Evolutionary conservation across 2,113 vertebrate species (phyloP), one percentile per base, ranked within the genome.

Genomic region (Dolichallabes microphthalmus): DNA sequence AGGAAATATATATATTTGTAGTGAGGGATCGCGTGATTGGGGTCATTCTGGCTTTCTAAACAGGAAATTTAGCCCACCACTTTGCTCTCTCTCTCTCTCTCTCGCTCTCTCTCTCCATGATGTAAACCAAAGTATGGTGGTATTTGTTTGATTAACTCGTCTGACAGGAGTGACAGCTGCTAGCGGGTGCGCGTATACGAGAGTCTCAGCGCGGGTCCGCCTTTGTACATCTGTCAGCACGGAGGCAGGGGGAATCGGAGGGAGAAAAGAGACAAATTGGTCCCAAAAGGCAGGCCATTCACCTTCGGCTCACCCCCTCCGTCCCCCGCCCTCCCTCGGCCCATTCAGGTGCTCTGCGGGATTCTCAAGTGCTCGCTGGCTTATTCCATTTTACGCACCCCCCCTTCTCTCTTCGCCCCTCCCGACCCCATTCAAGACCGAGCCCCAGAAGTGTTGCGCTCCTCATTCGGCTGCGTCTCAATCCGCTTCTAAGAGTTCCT

Each of bases 101-200:
- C 53, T 75, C 86, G 85, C 83, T 76, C 74, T 85, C 87, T 81
- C 88, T 77, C 79, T 74, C 87, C 20, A 60, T 88, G 96, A 86
- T 86, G 84, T 86, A 96, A 97, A 93, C 91, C 95, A 95, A 95
- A 96, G 96, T 98, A 97, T 96, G 97, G 96, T 99, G 98, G 97
- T 97, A 99, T 99, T 98, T 98, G 98, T 97, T 97, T 99, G 98
- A 99, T 99, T 98, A 99, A 99, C 97, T 99, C 97, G 97, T 96
- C 96, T 93, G 96, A 98, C 97, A 98, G 98, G 98, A 98, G 97
- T 98, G 97, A 98, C 98, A 99, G 98, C 98, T 98, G 98, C 97
- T 94, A 95, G 95, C 93, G 95, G 96, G 96, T 95, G 95, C 96
- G 95, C 96, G 96, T 97, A 96, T 97, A 96, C 96, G 97, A 98